Evolutionary conservation across 2,113 vertebrate genomes (phyloP).

Genomic region (Nerophis lumbriciformis): DNA sequence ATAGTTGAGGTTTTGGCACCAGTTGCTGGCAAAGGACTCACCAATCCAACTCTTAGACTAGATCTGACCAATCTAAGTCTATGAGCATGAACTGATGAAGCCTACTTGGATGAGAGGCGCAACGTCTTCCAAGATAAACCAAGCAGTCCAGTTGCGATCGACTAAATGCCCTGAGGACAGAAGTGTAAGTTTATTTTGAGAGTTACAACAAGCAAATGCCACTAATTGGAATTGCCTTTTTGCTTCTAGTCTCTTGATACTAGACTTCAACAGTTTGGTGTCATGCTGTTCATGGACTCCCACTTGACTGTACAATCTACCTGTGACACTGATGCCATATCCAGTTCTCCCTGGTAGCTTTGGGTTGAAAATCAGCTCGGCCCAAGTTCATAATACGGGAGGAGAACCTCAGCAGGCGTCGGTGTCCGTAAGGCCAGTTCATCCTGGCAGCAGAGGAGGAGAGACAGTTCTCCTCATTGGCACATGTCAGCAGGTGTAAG

Average conservation of each 20-base stretch:
- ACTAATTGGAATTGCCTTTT: neutral
- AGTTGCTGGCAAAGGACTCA: too few species aligned
- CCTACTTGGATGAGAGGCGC: too few species aligned
- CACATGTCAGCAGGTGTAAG: constrained; percentile 86
- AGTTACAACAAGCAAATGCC: too few species aligned
- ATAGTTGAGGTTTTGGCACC: too few species aligned
- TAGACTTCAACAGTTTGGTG: neutral
- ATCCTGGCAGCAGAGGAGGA: constrained; percentile 83
- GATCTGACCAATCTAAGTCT: too few species aligned
- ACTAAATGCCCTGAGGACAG: too few species aligned
- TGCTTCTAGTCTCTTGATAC: neutral
- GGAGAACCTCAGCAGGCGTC: constrained; percentile 94
- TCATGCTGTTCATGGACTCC: neutral
- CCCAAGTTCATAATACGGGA: constrained; percentile 93
- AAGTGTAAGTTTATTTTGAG: too few species aligned
- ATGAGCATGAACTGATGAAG: too few species aligned
- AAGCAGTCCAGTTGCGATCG: too few species aligned
- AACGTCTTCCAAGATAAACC: too few species aligned
- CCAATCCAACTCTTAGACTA: too few species aligned
- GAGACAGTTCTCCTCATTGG: constrained; percentile 92
- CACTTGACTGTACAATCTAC: constrained; percentile 54
- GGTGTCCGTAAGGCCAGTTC: constrained; percentile 90
- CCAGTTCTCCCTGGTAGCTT: constrained; percentile 85
- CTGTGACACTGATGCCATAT: constrained; percentile 97
- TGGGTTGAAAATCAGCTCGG: constrained; percentile 86